These are phyloP conservation scores for Habroteleia sp. DNA, from an alignment of 2,888 invertebrate species.

Conservation along the genomic window DNA sequence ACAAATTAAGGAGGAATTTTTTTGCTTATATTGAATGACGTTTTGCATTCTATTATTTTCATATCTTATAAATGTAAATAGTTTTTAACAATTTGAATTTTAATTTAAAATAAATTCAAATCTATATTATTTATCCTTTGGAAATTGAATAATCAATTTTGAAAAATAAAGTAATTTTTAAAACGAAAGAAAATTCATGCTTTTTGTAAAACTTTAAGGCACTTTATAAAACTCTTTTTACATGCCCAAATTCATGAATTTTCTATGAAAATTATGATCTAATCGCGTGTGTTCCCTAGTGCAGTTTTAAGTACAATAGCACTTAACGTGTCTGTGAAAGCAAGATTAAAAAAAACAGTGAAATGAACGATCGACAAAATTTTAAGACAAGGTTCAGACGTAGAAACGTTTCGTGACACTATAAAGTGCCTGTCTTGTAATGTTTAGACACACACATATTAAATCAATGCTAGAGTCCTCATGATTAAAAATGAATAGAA, in stretches of 20 bases:
- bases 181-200: constrained; percentile 49
- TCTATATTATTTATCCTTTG: no score
- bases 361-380: constrained; percentile 75
- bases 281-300: constrained; percentile 70
- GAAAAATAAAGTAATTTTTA: no score
- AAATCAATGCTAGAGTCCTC: constrained; percentile 74
- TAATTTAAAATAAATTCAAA: no score
- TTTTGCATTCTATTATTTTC: no score
- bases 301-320: constrained; percentile 68
- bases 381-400: constrained; percentile 76
- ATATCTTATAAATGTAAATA: no score
- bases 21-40: no score
- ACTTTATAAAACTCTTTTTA: constrained; percentile 66
- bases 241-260: constrained; percentile 63
- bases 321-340: constrained; percentile 69
- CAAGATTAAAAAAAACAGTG: constrained; percentile 39
- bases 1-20: no score
- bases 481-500: constrained; percentile 58
- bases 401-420: constrained; percentile 79
- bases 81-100: no score
- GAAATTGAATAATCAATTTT: no score
- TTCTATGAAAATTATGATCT: constrained; percentile 69
- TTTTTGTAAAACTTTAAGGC: constrained; percentile 61
- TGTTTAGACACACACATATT: constrained; percentile 77
- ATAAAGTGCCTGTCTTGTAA: constrained; percentile 80